Evolutionary conservation across 37 sponge, comb jelly and placozoan species (phyloP), one percentile per base, ranked within the genome.

Genomic region (Tethya wilhelma): DNA sequence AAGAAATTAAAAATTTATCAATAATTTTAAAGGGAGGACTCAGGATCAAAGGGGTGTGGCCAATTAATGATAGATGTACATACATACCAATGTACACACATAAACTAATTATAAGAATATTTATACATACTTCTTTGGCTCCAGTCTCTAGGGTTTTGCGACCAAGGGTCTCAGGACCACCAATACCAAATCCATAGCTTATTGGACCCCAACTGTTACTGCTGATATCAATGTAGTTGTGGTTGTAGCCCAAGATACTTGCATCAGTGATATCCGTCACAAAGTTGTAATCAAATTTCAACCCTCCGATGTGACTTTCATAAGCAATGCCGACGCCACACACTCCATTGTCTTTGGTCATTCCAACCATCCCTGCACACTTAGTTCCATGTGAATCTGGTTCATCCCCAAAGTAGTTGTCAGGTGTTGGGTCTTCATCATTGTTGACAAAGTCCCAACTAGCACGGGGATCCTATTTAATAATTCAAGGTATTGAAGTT

Each of bases 271-370:
- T 11, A 17, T 20, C 17, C 17, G 55, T 49, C 11, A 17, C 17
- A 49, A 20, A 49, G 17, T 17, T 20, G 11, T 19, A 59, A 59
- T 30, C 20, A 59, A 59, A 6, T 29, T 8, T 19, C 22, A 0
- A n/a, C n/a, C 97, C 97, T 69, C 95, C 97, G 3, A 98, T 86
- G 14, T 62, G 90, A 40, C 89, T 56, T 39, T 96, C 57, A 59
- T 90, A 96, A 30, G 99, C 97, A 39, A 90, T 93, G 3, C 99
- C 99, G n/a, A 86, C 93, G 25, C 84, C 90, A 84, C 99, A 98
- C 26, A 89, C 22, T 36, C 75, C 68, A 56, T 95, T 96, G 57
- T 73, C 74, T 66, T 87, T 89, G 19, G 56, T 84, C 65, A 95
- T 87, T n/a, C 94, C 92, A 28, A 96, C 77, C 67, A 86, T 90